Evolutionary conservation across 2,888 invertebrate species (phyloP).

Genomic region (Archips xylosteana): DNA sequence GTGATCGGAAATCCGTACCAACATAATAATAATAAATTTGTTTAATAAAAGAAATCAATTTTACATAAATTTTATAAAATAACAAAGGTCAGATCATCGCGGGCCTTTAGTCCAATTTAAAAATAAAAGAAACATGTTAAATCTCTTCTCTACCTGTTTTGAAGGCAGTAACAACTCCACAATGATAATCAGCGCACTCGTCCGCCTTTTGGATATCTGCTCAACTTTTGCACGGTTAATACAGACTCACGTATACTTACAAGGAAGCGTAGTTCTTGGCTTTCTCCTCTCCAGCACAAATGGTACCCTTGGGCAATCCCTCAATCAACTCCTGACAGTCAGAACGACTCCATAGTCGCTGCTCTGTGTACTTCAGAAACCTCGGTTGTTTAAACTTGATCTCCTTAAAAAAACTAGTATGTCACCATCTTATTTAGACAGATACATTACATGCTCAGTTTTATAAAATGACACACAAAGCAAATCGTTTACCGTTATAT

Average conservation of each 20-base stretch:
- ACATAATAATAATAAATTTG: too few relatives aligned
- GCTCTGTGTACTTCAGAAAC: conserved; percentile 24
- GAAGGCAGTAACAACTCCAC: background rate
- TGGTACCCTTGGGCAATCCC: conserved; percentile 42
- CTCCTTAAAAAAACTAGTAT: conserved; percentile 6
- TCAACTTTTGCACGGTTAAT: background rate
- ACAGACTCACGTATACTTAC: conserved; percentile 48
- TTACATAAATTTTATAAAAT: too few relatives aligned
- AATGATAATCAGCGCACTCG: background rate
- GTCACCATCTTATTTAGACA: too few relatives aligned
- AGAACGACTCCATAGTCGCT: conserved; percentile 43
- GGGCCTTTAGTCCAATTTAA: background rate
- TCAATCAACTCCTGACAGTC: conserved; percentile 43
- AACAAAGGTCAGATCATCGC: too few relatives aligned
- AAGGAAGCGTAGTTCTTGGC: conserved; percentile 43
- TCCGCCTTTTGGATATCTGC: background rate
- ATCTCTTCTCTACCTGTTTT: background rate
- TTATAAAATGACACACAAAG: too few relatives aligned
- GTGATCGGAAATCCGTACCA: too few relatives aligned
- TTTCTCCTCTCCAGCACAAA: conserved; percentile 48
- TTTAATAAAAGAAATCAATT: too few relatives aligned
- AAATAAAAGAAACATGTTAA: background rate
- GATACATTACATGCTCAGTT: too few relatives aligned
- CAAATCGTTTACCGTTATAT: background rate
- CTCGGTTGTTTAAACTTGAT: background rate